Percentiles rank a stretch among this genome's conserved stretches.
These are phyloP conservation scores for Bruchidius siliquastri DNA, from an alignment of 2,888 invertebrate species.

Conservation along the genomic window DNA sequence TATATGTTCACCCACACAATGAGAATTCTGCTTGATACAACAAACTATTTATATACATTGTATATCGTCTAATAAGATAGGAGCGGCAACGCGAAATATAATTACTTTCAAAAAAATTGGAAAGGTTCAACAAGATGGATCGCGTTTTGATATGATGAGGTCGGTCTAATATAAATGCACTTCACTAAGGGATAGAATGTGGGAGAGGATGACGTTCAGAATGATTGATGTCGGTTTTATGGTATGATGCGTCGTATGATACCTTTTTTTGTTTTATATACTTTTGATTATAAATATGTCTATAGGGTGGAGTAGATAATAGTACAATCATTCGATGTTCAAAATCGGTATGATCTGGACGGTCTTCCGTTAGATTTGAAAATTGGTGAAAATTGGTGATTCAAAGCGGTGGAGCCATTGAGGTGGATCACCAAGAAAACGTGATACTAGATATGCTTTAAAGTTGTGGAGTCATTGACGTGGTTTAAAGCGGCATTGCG, in stretches of 20 bases:
- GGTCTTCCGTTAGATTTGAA: too few species aligned
- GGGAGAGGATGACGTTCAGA: neutral
- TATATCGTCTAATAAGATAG: neutral
- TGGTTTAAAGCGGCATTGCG: too few species aligned
- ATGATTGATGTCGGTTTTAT: neutral
- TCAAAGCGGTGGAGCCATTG: too few species aligned
- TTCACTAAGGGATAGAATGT: constrained; percentile 1
- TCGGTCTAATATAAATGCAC: constrained; percentile 21
- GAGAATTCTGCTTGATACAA: neutral
- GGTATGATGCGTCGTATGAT: neutral
- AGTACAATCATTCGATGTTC: too few species aligned
- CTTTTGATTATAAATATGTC: neutral
- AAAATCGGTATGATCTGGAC: too few species aligned
- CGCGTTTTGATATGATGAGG: constrained; percentile 44
- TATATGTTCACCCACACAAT: too few species aligned
- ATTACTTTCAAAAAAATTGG: constrained; percentile 24
- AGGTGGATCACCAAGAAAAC: too few species aligned
- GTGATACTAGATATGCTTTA: too few species aligned
- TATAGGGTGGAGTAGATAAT: neutral
- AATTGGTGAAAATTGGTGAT: too few species aligned
- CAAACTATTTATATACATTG: neutral
- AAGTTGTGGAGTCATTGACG: too few species aligned
- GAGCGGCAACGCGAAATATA: constrained; percentile 6
- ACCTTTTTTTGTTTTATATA: neutral
- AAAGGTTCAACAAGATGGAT: constrained; percentile 39